Evolutionary conservation across 2,888 invertebrate species (phyloP).

Genomic region (Notocelia uddmanniana): DNA sequence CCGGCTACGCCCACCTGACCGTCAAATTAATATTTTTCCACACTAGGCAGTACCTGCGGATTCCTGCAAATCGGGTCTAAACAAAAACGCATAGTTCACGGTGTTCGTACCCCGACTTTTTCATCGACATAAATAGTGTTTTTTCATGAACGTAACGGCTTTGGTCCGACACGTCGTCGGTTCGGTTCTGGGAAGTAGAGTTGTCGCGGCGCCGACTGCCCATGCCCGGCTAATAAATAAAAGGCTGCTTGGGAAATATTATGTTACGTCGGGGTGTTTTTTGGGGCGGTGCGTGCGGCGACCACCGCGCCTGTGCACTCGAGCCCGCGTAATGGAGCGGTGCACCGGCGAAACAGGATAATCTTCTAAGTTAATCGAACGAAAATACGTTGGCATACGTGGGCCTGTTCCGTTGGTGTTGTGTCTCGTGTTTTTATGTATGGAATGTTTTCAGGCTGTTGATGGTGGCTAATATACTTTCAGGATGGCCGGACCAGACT

Average conservation of each 20-base stretch:
- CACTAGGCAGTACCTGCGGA: constrained; percentile 74
- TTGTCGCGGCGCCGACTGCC: constrained; percentile 81
- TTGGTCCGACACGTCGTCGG: constrained; percentile 76
- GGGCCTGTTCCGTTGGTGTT: constrained; percentile 12
- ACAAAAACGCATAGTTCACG: constrained; percentile 80
- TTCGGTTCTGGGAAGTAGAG: constrained; percentile 79
- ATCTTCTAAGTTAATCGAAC: constrained; percentile 44
- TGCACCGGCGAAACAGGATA: constrained; percentile 62
- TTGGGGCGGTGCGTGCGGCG: constrained; percentile 72
- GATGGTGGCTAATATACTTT: not conserved
- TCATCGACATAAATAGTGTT: constrained; percentile 84
- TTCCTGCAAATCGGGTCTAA: constrained; percentile 77
- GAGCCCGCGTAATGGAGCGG: constrained; percentile 70
- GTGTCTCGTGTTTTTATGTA: constrained; percentile 8
- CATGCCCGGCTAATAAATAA: constrained; percentile 81
- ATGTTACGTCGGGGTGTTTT: constrained; percentile 82
- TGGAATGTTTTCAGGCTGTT: not conserved
- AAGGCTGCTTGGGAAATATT: constrained; percentile 84
- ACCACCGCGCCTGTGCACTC: constrained; percentile 70
- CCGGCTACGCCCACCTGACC: constrained; percentile 65
- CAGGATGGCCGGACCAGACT: not conserved
- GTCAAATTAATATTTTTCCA: constrained; percentile 72
- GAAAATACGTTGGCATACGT: constrained; percentile 49
- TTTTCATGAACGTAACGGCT: constrained; percentile 83
- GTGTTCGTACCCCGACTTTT: constrained; percentile 79